Evolutionary conservation across 2,888 invertebrate genomes (phyloP).

Genomic region (Epinotia demarniana): DNA sequence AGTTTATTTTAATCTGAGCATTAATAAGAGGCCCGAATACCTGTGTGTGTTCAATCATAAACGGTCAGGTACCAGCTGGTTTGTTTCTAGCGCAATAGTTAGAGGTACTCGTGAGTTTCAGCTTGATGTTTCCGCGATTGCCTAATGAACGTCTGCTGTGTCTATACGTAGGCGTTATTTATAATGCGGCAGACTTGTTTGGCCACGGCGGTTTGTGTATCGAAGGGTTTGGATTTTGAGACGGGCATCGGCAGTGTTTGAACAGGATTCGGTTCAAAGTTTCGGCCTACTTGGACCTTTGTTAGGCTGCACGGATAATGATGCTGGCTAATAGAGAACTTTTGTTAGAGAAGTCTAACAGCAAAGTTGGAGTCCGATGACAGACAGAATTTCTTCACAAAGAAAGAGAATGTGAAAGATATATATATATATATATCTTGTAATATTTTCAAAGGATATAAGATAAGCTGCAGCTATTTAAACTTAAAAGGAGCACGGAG

Average conservation of each 20-base stretch:
- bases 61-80: conserved; percentile 74
- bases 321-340: conserved; percentile 3
- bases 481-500: conserved; percentile 2
- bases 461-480: conserved; percentile 14
- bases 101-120: conserved; percentile 53
- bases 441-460: neutral
- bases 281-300: conserved; percentile 22
- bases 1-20: conserved; percentile 78
- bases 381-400: neutral
- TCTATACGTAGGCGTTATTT: conserved; percentile 46
- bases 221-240: conserved; percentile 32
- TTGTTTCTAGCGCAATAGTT: conserved; percentile 67
- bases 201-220: conserved; percentile 36
- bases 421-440: neutral
- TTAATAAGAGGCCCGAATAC: conserved; percentile 79
- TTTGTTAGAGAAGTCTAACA: neutral
- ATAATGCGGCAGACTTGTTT: conserved; percentile 35
- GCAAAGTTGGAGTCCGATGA: neutral
- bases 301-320: conserved; percentile 13
- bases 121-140: conserved; percentile 64
- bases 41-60: conserved; percentile 81
- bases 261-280: conserved; percentile 11
- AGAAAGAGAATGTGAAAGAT: neutral
- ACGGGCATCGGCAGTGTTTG: conserved; percentile 24
- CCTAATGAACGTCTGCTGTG: conserved; percentile 60